A percentile compares a stretch with the other conserved stretches of the same genome.
phyloP scores from a whole-genome alignment of 2,888 invertebrate species.

The Quadriops clusia region DNA sequence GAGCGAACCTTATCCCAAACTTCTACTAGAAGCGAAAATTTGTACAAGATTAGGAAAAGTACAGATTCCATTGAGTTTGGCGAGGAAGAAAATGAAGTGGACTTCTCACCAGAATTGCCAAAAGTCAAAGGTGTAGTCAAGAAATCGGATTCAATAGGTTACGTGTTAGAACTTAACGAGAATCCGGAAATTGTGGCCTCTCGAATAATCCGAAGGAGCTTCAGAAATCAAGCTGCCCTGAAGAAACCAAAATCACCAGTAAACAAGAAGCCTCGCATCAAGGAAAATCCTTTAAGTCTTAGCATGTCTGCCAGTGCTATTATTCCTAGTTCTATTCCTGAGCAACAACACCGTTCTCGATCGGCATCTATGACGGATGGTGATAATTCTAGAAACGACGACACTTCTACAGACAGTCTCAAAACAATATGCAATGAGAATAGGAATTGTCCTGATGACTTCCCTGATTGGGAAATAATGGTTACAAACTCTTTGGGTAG shows the following conservation, averaged over 20 bases:
- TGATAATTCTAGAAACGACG: slow-evolving; percentile 10
- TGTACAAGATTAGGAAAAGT: slow-evolving; percentile 23
- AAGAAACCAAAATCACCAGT: slow-evolving; percentile 32
- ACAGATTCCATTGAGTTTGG: slow-evolving; percentile 25
- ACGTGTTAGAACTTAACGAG: slow-evolving; percentile 69
- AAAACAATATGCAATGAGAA: too few species aligned
- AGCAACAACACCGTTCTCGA: slow-evolving; percentile 33
- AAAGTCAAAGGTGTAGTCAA: slow-evolving; percentile 74
- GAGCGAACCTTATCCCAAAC: slow-evolving; percentile 23
- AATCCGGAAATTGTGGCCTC: slow-evolving; percentile 60
- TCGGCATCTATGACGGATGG: slow-evolving; percentile 31
- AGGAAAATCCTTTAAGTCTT: slow-evolving; percentile 33
- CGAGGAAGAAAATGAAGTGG: slow-evolving; percentile 25
- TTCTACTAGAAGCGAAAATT: slow-evolving; percentile 16
- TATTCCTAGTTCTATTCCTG: slow-evolving; percentile 28
- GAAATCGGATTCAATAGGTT: slow-evolving; percentile 77
- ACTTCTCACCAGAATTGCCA: slow-evolving; percentile 55
- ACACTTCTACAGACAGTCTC: too few species aligned
- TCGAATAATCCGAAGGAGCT: slow-evolving; percentile 56
- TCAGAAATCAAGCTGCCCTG: slow-evolving; percentile 42
- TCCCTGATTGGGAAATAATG: too few species aligned
- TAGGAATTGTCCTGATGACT: too few species aligned
- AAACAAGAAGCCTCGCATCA: slow-evolving; percentile 36
- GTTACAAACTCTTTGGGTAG: too few species aligned
- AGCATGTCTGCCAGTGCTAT: slow-evolving; percentile 43